A percentile compares a stretch with the other conserved stretches of the same genome.
Conservation (phyloP, 2,113 vertebrate genomes). For the Rattus norvegicus region GRCr8 NC_086022.1:8086501-8087000, state of each 20-base stretch:
- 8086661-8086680: background rate
- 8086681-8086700: rapidly evolving
- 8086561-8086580: rapidly evolving
- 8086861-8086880: background rate
- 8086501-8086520: background rate
- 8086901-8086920: background rate
- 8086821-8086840: background rate
- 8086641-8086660: rapidly evolving
- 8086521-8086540: background rate
- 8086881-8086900: constrained; percentile 22
- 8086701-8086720: background rate
- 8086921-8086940: background rate
- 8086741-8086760: rapidly evolving
- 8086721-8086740: rapidly evolving
- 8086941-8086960: background rate
- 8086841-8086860: rapidly evolving
- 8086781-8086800: background rate
- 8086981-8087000: rapidly evolving
- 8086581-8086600: rapidly evolving
- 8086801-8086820: background rate
- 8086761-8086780: rapidly evolving
- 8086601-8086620: too few species aligned
- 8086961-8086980: background rate
- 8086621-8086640: too few species aligned
- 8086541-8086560: background rate